Evolutionary conservation across 2,888 invertebrate species (phyloP).

Genomic region (Drosophila pseudotalamancana): DNA sequence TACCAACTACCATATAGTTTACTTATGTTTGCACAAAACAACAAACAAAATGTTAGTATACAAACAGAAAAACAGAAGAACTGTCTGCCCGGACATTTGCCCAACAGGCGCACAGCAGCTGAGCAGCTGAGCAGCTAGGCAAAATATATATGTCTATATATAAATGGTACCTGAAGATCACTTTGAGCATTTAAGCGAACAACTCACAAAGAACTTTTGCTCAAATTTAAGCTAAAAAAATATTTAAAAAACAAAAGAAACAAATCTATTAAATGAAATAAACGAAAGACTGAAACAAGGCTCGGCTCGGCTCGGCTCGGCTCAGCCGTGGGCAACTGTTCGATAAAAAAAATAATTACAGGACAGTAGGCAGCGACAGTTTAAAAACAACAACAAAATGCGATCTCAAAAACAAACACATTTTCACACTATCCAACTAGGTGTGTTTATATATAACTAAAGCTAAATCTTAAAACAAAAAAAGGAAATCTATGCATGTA

Average conservation of each 20-base stretch:
- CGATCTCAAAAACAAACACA: slow-evolving; percentile 55
- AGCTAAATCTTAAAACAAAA: neutral
- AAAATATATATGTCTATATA: slow-evolving; percentile 32
- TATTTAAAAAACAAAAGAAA: slow-evolving; percentile 28
- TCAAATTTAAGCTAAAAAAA: slow-evolving; percentile 54
- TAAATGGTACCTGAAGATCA: slow-evolving; percentile 73
- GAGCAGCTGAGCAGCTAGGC: slow-evolving; percentile 33
- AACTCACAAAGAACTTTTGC: slow-evolving; percentile 63
- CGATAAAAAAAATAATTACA: neutral
- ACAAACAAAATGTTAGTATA: slow-evolving; percentile 21
- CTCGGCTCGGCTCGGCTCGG: slow-evolving; percentile 36
- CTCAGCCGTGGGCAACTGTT: slow-evolving; percentile 13
- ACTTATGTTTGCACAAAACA: slow-evolving; percentile 43
- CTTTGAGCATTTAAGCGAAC: slow-evolving; percentile 67
- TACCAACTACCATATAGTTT: slow-evolving; percentile 45
- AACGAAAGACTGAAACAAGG: slow-evolving; percentile 65
- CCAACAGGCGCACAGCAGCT: slow-evolving; percentile 18
- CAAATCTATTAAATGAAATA: slow-evolving; percentile 55
- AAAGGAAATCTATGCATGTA: slow-evolving; percentile 43
- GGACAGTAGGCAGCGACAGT: slow-evolving; percentile 19
- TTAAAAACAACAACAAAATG: slow-evolving; percentile 23
- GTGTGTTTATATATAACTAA: slow-evolving; percentile 32
- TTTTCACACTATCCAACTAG: slow-evolving; percentile 41
- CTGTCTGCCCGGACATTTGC: slow-evolving; percentile 30
- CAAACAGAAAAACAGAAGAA: neutral